phyloP scores from a whole-genome alignment of 2,797 vertebrate genomes.

The Glyptemys insculpta region DNA sequence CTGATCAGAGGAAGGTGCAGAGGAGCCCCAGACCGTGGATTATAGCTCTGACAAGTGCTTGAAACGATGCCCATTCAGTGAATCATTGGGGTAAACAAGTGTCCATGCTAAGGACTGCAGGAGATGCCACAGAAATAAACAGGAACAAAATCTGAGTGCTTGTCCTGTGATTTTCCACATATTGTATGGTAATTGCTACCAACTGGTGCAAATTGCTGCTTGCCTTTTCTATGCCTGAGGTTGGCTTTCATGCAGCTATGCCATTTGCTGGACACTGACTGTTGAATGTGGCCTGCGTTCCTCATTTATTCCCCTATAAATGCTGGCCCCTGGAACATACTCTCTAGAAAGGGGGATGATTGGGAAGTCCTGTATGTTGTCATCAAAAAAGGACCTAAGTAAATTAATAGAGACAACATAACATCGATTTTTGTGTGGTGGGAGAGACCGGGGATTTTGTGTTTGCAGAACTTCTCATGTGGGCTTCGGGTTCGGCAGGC shows the following conservation, averaged over 20 bases:
- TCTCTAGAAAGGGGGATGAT: neutral
- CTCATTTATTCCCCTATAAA: neutral
- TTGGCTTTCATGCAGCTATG: neutral
- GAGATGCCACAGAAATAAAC: neutral
- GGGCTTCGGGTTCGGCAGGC: neutral
- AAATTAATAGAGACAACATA: neutral
- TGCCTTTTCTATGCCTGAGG: neutral
- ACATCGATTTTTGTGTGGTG: neutral
- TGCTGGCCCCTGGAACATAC: neutral
- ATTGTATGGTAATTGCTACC: conserved; percentile 22
- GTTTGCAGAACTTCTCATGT: neutral
- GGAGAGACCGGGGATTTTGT: neutral
- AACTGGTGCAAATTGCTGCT: neutral
- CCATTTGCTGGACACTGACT: neutral
- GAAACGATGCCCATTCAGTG: neutral
- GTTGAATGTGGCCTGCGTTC: neutral
- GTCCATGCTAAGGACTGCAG: neutral
- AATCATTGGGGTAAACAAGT: conserved; percentile 15
- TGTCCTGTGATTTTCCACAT: neutral
- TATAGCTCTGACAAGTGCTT: neutral
- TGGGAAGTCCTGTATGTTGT: neutral
- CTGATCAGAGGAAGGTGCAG: neutral
- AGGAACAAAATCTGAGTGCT: neutral
- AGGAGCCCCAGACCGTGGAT: neutral
- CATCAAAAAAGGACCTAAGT: too few species aligned